Evolutionary conservation across 92 coral and sea anemone genomes (phyloP).

Genomic region (Porites lobata): DNA sequence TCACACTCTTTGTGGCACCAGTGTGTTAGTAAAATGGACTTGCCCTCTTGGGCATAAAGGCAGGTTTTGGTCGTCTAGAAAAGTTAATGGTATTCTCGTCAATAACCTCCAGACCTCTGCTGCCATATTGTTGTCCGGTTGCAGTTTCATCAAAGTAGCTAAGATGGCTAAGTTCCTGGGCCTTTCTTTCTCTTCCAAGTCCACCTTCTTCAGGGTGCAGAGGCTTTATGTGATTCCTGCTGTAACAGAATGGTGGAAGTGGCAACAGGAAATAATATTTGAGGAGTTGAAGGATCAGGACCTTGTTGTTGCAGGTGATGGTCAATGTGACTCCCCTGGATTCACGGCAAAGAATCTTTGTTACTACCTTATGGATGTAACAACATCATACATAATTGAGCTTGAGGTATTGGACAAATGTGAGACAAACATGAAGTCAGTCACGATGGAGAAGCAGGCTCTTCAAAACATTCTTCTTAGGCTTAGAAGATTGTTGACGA

Average conservation of each 20-base stretch:
- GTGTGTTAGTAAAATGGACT: conserved; percentile 19
- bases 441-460: conserved; percentile 42
- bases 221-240: conserved; percentile 61
- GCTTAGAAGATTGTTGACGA: background rate
- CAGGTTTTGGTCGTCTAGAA: conserved; percentile 56
- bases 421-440: conserved; percentile 10
- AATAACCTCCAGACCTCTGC: conserved; percentile 66
- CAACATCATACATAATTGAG: conserved; percentile 30
- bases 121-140: conserved; percentile 51
- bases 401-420: conserved; percentile 61
- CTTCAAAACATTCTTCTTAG: background rate
- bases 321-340: conserved; percentile 78
- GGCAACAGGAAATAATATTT: conserved; percentile 41
- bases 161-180: conserved; percentile 53
- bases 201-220: conserved; percentile 53
- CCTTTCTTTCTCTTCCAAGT: conserved; percentile 41
- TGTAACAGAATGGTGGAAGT: conserved; percentile 70
- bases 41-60: conserved; percentile 58
- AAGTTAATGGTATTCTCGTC: conserved; percentile 48
- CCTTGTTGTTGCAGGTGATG: conserved; percentile 68
- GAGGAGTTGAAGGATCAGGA: conserved; percentile 42
- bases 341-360: conserved; percentile 61
- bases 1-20: conserved; percentile 32
- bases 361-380: conserved; percentile 40
- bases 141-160: conserved; percentile 44